Base-by-base conservation (phyloP, 2,113 vertebrate genomes). In the Polypterus bichir region DNA sequence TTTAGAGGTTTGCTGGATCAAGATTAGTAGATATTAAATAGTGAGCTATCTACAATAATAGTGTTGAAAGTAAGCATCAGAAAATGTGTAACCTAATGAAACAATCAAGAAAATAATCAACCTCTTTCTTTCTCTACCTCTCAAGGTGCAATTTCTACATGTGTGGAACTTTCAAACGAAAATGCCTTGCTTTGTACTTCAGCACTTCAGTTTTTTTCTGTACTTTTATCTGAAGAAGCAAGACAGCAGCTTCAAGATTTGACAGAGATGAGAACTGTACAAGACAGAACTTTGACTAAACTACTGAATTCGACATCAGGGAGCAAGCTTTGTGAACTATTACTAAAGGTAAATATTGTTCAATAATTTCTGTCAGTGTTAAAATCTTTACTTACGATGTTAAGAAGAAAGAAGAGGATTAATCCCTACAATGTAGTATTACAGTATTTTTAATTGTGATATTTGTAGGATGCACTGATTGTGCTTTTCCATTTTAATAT, bases 151-250 rank as follows among this genome's bases (percentile, higher is more conserved):
- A 49, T 98, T 66, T 85, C 84, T n/a, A 70, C 71, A 60, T 96
- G 91, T 67, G 63, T 90, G 73, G 69, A 67, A 44, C 68, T 84
- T 61, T 83, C 77, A 44, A 1, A 11, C 3, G 62, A 63, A 0
- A 66, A 80, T 45, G 75, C 85, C 7, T 44, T 59, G 6, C 81
- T 97, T 44, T 88, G 74, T 62, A 65, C 67, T 0, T 76, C 77
- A 57, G 82, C 89, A 68, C 73, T 97, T 65, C 88, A 87, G 48
- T 98, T 98, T 62, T 75, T 98, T 44, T 82, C 82, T 58, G n/a
- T 85, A 9, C 66, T 97, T 60, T 77, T 97, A 68, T 80, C 77
- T 1, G 91, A 93, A 66, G 91, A 95, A 70, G 83, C 83, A 27
- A 91, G 82, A 68, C 69, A 66, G 27, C 64, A 54, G 47, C 66